These are phyloP conservation scores for Callimico goeldii DNA, from an alignment of 2,797 vertebrate species.

Conservation along the genomic window DNA sequence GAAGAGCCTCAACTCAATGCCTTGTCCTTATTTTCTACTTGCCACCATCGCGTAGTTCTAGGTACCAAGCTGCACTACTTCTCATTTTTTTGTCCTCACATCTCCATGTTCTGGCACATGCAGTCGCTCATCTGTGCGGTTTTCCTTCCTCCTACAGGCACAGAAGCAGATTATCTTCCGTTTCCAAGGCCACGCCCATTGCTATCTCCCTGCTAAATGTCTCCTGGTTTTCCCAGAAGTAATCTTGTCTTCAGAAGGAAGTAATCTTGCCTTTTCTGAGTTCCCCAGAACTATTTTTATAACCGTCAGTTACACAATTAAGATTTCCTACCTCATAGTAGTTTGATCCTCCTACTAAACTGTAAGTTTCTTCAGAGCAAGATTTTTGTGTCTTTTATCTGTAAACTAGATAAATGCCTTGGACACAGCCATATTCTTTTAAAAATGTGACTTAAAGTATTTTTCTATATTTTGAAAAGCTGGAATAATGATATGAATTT, in stretches of 20 bases:
- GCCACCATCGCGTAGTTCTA: fast-evolving
- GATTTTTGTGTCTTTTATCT: background rate
- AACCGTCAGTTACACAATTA: background rate
- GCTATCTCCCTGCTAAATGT: background rate
- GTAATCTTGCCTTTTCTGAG: background rate
- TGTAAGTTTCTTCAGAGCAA: background rate
- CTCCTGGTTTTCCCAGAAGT: background rate
- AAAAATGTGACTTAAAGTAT: background rate
- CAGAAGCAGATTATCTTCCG: background rate
- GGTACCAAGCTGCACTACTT: background rate
- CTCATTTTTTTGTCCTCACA: background rate
- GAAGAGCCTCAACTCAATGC: background rate
- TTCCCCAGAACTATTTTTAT: background rate
- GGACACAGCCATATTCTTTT: background rate
- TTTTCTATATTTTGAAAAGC: background rate
- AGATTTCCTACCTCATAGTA: background rate
- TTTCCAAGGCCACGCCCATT: background rate
- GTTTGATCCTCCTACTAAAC: background rate
- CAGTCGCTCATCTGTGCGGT: background rate
- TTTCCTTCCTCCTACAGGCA: background rate
- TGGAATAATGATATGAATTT: background rate
- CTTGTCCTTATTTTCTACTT: background rate
- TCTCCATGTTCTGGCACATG: background rate
- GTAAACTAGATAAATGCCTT: background rate
- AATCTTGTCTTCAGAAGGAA: background rate